Evolutionary conservation across 2,888 invertebrate genomes (phyloP).

Genomic region (Acanthosepion pharaonis): DNA sequence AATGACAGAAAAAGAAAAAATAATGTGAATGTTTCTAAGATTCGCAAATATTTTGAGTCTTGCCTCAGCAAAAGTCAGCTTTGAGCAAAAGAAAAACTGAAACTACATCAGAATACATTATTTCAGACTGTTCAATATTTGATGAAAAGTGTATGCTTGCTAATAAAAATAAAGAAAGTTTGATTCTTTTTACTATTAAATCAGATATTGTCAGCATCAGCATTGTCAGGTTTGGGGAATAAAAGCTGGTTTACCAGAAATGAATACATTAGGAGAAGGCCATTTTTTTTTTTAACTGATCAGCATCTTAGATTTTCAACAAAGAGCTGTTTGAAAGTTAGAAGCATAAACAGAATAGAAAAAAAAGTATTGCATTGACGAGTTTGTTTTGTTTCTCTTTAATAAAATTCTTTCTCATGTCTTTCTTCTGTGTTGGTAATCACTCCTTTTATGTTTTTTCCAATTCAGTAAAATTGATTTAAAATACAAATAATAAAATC

Average conservation of each 20-base stretch:
- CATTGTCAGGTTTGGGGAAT: neutral
- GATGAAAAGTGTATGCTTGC: neutral
- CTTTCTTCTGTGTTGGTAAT: neutral
- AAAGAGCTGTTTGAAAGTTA: neutral
- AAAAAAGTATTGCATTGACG: neutral
- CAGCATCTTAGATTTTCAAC: neutral
- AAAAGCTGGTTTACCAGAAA: neutral
- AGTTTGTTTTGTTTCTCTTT: too few species aligned
- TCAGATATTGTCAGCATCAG: neutral
- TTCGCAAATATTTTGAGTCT: neutral
- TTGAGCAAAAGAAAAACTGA: neutral
- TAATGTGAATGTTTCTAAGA: neutral
- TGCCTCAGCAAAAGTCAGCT: neutral
- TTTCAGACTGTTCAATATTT: constrained; percentile 15
- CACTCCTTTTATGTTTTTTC: neutral
- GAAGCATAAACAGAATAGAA: neutral
- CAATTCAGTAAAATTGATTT: constrained; percentile 17
- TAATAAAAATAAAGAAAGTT: neutral
- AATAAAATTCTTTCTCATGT: neutral
- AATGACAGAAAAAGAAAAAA: neutral
- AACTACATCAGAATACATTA: neutral
- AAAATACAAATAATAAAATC: neutral
- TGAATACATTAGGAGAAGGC: neutral
- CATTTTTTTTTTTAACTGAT: neutral
- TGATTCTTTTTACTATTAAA: neutral